Evolutionary conservation across 2,888 invertebrate genomes (phyloP).

Genomic region (Pollenia amentaria): DNA sequence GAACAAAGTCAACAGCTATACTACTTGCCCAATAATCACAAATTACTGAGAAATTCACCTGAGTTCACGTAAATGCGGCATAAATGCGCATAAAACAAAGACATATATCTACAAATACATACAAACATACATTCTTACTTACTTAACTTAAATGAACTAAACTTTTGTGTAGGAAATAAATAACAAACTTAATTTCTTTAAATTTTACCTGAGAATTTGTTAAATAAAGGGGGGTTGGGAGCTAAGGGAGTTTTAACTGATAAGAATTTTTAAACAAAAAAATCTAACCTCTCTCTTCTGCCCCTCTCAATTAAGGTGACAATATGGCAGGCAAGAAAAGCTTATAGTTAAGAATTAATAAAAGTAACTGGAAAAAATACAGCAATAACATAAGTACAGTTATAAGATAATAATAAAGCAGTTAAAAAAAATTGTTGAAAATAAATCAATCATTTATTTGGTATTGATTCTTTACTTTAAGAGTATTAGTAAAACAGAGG

Average conservation of each 20-base stretch:
- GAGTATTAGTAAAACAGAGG: background rate
- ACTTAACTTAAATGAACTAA: conserved; percentile 10
- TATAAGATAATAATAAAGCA: conserved; percentile 66
- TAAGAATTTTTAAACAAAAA: conserved; percentile 25
- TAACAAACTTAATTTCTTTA: conserved; percentile 34
- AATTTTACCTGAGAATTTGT: conserved; percentile 15
- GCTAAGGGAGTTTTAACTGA: conserved; percentile 5
- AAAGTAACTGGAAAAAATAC: background rate
- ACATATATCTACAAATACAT: conserved; percentile 17
- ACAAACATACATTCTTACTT: conserved; percentile 1
- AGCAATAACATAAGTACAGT: conserved; percentile 50
- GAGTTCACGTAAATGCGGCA: conserved; percentile 55
- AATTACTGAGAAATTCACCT: conserved; percentile 51
- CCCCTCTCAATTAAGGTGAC: background rate
- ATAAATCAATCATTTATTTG: conserved; percentile 40
- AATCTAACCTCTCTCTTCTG: background rate
- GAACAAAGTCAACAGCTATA: conserved; percentile 13
- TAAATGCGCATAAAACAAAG: conserved; percentile 24
- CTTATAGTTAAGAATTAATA: conserved; percentile 30
- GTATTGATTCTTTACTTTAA: conserved; percentile 39
- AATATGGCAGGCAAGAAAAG: conserved; percentile 58
- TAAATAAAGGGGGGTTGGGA: background rate
- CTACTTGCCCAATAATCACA: conserved; percentile 15
- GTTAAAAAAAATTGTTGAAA: conserved; percentile 44
- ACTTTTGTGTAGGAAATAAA: conserved; percentile 26